Evolutionary conservation across 2,888 invertebrate species (phyloP), one percentile per base, ranked within the genome.

Genomic region (Melinaea menophilus): DNA sequence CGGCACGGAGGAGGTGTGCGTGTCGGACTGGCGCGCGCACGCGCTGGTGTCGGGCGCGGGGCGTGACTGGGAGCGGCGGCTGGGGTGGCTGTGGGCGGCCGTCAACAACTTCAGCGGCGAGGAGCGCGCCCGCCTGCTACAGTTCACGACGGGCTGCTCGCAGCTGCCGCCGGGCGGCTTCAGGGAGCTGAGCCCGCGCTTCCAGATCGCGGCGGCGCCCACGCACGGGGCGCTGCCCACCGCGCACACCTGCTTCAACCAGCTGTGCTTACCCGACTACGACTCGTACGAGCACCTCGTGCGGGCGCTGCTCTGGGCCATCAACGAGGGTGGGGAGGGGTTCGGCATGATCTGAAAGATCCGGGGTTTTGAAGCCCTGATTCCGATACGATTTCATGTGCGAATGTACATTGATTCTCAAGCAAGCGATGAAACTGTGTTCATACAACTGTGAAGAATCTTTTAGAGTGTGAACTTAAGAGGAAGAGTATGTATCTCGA

Each of bases 241-340:
- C 2, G 98, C 98, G 37, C 98, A 98, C 87, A 98, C 98, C 58
- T 98, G 98, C 91, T 98, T 98, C 90, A 98, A 98, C 92, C 98
- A 98, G 91, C 93, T 98, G 67, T 98, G 98, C 88, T 92, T 98
- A 78, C 98, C 98, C 33, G 97, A 97, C 88, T 98, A 98, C 89
- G 97, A 98, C 85, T 94, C 94, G 75, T 98, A 98, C 88, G 98
- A 98, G 84, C 96, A 96, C 76, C 96, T 98, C 72, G 98, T 98
- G 79, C 95, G 95, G 80, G 95, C 97, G 54, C 91, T 98, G 63
- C 92, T 97, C 12, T 91, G 97, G 84, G 98, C 98, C 71, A 97
- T 98, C 84, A 98, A 96, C 86, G 98, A 98, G 91, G 98, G 98
- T 55, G 96, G 95, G 46, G 98, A 98, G 92, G 98, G 98, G 11